Percentiles rank a stretch among this genome's conserved stretches.
These are phyloP conservation scores for Blera fallax DNA, from an alignment of 2,888 invertebrate genomes.

Conservation along the genomic window DNA sequence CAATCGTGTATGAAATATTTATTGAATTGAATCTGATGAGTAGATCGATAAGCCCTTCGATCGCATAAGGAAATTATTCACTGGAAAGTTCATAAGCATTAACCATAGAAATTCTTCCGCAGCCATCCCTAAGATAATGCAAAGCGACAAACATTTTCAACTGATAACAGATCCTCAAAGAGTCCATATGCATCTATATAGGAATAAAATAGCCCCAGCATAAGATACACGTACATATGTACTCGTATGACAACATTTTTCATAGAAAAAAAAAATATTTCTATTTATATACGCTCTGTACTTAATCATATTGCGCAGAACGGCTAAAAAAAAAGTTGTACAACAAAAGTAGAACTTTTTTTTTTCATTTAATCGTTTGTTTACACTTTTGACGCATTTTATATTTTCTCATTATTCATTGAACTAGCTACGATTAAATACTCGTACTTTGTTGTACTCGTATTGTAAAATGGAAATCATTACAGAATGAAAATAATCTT, in stretches of 20 bases:
- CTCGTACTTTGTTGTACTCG: background rate
- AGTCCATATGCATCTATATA: background rate
- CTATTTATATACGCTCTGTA: conserved; percentile 52
- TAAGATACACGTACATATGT: background rate
- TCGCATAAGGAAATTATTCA: no score
- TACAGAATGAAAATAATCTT: background rate
- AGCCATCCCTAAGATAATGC: no score
- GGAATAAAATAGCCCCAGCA: no score
- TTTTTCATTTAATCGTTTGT: conserved; percentile 19
- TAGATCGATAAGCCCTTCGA: no score
- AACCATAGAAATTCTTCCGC: no score
- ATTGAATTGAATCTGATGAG: no score
- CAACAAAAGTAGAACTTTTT: background rate
- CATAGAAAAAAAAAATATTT: conserved; percentile 35
- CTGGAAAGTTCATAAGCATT: no score
- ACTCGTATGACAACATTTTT: conserved; percentile 46
- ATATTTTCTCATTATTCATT: conserved; percentile 27
- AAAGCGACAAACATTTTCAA: no score
- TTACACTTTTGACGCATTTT: conserved; percentile 52
- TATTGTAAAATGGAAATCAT: background rate
- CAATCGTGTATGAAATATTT: no score
- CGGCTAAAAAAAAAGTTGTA: background rate
- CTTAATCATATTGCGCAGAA: conserved; percentile 59
- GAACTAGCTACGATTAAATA: conserved; percentile 4
- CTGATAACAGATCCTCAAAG: no score